A percentile compares a stretch with the other conserved stretches of the same genome.
Evolutionary conservation across 2,113 vertebrate species (phyloP).

Genomic region (Corythoichthys haematopterus): DNA sequence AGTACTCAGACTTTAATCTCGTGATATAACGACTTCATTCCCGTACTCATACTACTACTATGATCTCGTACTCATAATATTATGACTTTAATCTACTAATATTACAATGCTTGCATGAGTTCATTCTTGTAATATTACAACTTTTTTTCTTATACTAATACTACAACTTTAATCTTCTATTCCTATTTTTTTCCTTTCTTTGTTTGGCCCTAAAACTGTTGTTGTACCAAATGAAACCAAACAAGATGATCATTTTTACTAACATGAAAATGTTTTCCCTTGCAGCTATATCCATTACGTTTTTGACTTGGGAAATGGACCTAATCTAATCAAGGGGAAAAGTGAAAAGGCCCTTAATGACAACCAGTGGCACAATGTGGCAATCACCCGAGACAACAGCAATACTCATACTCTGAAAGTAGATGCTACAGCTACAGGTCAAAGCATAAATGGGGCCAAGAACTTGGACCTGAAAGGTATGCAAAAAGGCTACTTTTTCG

Average conservation of each 20-base stretch:
- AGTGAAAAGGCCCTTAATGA: constrained; percentile 89
- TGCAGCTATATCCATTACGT: constrained; percentile 94
- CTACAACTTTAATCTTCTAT: too few species aligned
- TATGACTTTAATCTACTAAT: too few species aligned
- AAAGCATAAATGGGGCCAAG: constrained; percentile 96
- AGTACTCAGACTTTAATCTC: too few species aligned
- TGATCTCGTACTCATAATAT: too few species aligned
- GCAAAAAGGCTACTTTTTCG: not conserved
- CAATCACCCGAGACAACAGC: constrained; percentile 94
- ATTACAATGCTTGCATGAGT: too few species aligned
- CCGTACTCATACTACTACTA: too few species aligned
- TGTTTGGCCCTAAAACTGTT: too few species aligned
- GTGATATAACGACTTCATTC: too few species aligned
- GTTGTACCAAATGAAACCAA: too few species aligned
- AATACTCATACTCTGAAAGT: constrained; percentile 96
- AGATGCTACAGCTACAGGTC: constrained; percentile 86
- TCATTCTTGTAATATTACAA: too few species aligned
- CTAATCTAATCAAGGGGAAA: constrained; percentile 96
- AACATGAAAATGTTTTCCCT: not conserved
- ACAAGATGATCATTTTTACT: not conserved
- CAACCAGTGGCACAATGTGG: constrained; percentile 98
- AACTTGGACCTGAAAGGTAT: constrained; percentile 98
- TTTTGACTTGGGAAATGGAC: constrained; percentile 96
- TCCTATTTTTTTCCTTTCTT: too few species aligned
- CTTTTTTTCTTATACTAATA: too few species aligned